Evolutionary conservation across 2,113 vertebrate species (phyloP).

Genomic region (Phocoena sinus): DNA sequence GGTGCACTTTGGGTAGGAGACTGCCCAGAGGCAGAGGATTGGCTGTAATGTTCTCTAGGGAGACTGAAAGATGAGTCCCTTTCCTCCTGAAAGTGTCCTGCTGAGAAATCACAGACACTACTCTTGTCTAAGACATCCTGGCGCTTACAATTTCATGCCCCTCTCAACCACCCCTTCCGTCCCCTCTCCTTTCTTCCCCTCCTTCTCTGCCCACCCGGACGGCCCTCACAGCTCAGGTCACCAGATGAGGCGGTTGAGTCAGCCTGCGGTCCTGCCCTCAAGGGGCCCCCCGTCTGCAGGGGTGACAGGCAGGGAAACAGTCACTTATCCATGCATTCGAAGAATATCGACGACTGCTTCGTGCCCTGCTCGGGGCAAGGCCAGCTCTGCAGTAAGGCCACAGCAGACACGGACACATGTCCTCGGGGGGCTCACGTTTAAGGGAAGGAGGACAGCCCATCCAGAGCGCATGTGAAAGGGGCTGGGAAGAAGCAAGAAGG

Average conservation of each 20-base stretch:
- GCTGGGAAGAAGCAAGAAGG: background rate
- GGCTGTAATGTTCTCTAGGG: background rate
- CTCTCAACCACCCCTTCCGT: background rate
- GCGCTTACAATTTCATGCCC: accelerated
- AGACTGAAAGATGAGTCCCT: background rate
- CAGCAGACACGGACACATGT: no score
- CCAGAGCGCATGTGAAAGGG: background rate
- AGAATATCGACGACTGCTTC: accelerated
- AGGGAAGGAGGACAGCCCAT: no score
- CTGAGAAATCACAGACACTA: background rate
- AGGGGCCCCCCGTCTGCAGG: background rate
- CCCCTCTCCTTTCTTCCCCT: background rate
- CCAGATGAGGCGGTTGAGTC: background rate
- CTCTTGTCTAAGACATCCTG: background rate
- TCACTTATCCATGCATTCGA: no score
- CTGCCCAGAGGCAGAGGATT: background rate
- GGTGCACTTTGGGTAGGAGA: background rate
- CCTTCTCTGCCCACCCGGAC: no score
- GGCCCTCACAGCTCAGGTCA: background rate
- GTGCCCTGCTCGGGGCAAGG: background rate
- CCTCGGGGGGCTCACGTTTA: no score
- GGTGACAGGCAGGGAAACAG: no score
- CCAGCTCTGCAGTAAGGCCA: no score
- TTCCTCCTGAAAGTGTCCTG: background rate
- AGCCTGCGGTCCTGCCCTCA: background rate